Evolutionary conservation across 2,797 vertebrate species (phyloP), one percentile per base, ranked within the genome.

Genomic region (Spinibarbus caldwelli): DNA sequence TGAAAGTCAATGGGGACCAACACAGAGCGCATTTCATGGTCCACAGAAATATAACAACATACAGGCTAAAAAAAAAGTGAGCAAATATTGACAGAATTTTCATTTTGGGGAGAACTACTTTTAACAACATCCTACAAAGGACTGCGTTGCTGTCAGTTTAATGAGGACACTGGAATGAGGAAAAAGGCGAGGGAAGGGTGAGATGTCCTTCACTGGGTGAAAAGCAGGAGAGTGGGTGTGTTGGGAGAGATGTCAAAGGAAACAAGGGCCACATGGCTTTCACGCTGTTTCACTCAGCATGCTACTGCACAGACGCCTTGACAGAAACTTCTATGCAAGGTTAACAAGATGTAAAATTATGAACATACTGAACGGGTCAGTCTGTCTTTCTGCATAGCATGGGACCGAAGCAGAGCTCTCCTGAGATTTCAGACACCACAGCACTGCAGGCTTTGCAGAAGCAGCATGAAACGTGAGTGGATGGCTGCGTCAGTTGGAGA

Each of bases 281-380:
- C 85, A 87, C 15, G 73, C 85, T 34, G 83, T 62, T 86, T 78
- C 52, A 59, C 54, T 78, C 57, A 79, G 81, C 82, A 72, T 36
- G 83, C 66, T 23, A 41, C 86, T 17, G 52, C 73, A 70, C 62
- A 75, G 81, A 84, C 17, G 75, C 43, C 70, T 31, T 85, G 88
- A 88, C 86, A 89, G 83, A 62, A 80, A 47, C 79, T 52, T 52
- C 57, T 43, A 83, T 45, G 71, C 77, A 87, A 88, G 89, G 89
- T 86, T 88, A 87, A 88, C 38, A 84, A 86, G 81, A 89, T 88
- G 85, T 85, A 88, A 86, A 90, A 89, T 88, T 87, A 88, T 76
- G 72, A 83, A 80, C 76, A 26, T 70, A 52, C 45, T 73, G n/a
- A 85, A 38, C n/a, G 64, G 79, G 70, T 72, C 64, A 34, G 77